Evolutionary conservation across 2,113 vertebrate genomes (phyloP).

Genomic region (Rutilus rutilus): DNA sequence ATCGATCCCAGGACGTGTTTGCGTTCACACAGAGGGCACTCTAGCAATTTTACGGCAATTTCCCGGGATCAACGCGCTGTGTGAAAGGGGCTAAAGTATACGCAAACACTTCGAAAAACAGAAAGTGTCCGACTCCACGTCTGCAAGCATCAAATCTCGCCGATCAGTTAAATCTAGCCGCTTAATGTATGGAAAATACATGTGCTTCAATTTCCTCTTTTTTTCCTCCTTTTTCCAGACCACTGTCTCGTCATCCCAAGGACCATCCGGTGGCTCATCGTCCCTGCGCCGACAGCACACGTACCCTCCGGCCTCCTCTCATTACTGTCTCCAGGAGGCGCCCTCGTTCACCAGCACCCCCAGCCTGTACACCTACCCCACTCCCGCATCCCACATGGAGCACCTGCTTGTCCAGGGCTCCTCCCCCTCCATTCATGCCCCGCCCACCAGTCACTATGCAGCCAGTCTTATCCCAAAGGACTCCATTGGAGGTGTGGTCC

Average conservation of each 20-base stretch:
- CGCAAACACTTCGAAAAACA: too few relatives aligned
- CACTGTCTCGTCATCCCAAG: conserved; percentile 76
- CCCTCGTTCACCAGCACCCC: conserved; percentile 82
- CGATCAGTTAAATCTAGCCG: too few relatives aligned
- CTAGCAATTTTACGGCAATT: too few relatives aligned
- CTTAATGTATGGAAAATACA: too few relatives aligned
- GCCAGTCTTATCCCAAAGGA: conserved; percentile 83
- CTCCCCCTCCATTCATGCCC: conserved; percentile 81
- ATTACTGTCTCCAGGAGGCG: conserved; percentile 86
- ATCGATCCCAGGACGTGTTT: too few relatives aligned
- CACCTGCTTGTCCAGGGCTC: conserved; percentile 91
- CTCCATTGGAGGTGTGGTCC: conserved; percentile 89
- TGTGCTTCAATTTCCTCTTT: neutral
- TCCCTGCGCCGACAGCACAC: conserved; percentile 90
- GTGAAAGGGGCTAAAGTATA: too few relatives aligned
- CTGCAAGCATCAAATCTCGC: too few relatives aligned
- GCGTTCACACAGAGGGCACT: too few relatives aligned
- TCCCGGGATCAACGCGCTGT: too few relatives aligned
- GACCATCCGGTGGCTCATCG: conserved; percentile 66
- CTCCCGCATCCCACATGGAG: conserved; percentile 91
- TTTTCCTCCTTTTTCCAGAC: conserved; percentile 25
- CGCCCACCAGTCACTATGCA: conserved; percentile 84
- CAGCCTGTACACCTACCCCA: conserved; percentile 86
- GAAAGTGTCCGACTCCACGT: too few relatives aligned
- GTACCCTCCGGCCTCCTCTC: conserved; percentile 89